Conservation (phyloP, 1,140 invertebrate genomes). For the Zaprionus lachaisei region DNA sequence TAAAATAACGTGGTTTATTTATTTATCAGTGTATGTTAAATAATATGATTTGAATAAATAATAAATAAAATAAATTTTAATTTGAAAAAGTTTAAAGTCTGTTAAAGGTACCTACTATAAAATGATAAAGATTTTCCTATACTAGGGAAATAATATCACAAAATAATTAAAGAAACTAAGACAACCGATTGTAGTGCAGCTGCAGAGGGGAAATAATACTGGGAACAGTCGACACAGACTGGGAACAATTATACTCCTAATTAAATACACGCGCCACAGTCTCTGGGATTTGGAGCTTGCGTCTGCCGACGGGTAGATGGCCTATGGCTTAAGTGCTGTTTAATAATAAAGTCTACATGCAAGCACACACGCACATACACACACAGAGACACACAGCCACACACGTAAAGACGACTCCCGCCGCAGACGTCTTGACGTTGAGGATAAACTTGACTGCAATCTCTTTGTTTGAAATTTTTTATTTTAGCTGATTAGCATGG, state of each 20-base stretch:
- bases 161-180: background rate
- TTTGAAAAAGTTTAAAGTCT: too few species aligned
- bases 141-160: too few species aligned
- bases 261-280: slow-evolving; percentile 13
- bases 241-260: slow-evolving; percentile 31
- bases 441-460: slow-evolving; percentile 11
- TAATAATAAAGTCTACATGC: slow-evolving; percentile 42
- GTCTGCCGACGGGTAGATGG: slow-evolving; percentile 37
- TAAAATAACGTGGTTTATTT: too few species aligned
- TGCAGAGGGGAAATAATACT: slow-evolving; percentile 51
- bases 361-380: background rate
- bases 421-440: background rate
- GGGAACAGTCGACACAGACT: slow-evolving; percentile 25
- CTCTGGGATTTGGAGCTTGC: slow-evolving; percentile 32
- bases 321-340: slow-evolving; percentile 47
- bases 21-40: too few species aligned
- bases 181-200: slow-evolving; percentile 27
- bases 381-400: background rate
- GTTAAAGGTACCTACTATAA: too few species aligned
- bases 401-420: background rate
- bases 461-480: slow-evolving; percentile 10
- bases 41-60: too few species aligned
- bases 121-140: too few species aligned
- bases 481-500: slow-evolving; percentile 16
- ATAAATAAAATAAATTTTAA: too few species aligned